Evolutionary conservation across 2,113 vertebrate species (phyloP).

Genomic region (Dryoscopus gambensis): DNA sequence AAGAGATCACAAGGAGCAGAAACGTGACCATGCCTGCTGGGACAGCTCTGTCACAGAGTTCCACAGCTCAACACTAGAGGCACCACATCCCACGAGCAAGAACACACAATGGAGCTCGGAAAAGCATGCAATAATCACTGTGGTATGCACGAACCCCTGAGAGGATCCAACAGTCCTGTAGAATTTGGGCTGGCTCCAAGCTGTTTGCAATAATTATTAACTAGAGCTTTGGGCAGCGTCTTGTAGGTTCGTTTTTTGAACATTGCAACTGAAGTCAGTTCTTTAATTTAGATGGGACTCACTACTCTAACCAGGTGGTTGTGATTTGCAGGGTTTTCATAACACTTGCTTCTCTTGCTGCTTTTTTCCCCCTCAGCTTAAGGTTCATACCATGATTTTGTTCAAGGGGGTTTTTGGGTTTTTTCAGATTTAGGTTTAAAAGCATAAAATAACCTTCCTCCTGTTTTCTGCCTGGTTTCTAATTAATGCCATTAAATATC

Average conservation of each 20-base stretch:
- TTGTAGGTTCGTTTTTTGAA: neutral
- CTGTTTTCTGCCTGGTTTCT: neutral
- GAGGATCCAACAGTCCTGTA: neutral
- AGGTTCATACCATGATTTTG: neutral
- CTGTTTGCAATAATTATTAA: constrained; percentile 34
- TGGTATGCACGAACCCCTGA: constrained; percentile 13
- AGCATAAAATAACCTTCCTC: neutral
- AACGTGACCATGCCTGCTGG: neutral
- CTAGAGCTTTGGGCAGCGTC: constrained; percentile 10
- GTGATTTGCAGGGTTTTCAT: constrained; percentile 8
- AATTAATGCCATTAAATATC: neutral
- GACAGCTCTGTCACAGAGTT: neutral
- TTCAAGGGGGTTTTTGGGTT: neutral
- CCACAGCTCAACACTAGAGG: constrained; percentile 30
- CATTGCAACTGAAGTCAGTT: neutral
- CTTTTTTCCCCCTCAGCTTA: neutral
- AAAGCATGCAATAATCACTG: constrained; percentile 35
- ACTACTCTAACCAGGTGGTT: neutral
- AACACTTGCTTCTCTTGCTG: neutral
- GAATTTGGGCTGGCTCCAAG: constrained; percentile 11
- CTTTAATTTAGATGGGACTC: neutral
- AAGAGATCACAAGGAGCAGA: neutral
- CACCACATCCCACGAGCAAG: neutral
- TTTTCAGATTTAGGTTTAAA: neutral
- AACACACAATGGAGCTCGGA: neutral